Evolutionary conservation across 1,140 invertebrate species (phyloP).

Genomic region (Paraescarpia echinospica): DNA sequence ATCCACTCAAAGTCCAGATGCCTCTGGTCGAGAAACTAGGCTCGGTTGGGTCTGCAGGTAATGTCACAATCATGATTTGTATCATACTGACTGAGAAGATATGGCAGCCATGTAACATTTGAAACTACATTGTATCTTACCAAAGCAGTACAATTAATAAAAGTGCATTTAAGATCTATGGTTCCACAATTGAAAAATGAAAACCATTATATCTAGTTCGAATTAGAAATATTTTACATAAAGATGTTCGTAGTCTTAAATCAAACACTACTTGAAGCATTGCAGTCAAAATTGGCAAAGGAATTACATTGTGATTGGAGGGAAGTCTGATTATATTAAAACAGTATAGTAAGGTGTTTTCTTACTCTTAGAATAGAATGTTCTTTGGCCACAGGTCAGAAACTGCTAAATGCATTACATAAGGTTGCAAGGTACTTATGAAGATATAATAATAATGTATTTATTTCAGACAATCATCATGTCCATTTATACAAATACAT

Average conservation of each 20-base stretch:
- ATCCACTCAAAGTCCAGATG: slow-evolving; percentile 22
- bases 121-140: not conserved
- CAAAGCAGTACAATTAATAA: not conserved
- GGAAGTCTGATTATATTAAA: too few relatives aligned
- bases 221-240: too few relatives aligned
- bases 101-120: not conserved
- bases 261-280: not conserved
- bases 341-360: too few relatives aligned
- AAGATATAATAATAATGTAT: too few relatives aligned
- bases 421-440: too few relatives aligned
- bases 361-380: too few relatives aligned
- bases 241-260: not conserved
- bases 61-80: not conserved
- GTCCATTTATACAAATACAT: too few relatives aligned
- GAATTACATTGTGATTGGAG: too few relatives aligned
- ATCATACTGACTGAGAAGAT: not conserved
- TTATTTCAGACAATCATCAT: too few relatives aligned
- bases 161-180: not conserved
- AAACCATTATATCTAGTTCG: not conserved
- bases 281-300: not conserved
- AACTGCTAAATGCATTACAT: too few relatives aligned
- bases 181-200: not conserved
- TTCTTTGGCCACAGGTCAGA: too few relatives aligned
- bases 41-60: not conserved
- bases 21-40: slow-evolving; percentile 16